These are phyloP conservation scores for Phalacrocorax carbo DNA, from an alignment of 2,113 vertebrate genomes.

Conservation along the genomic window DNA sequence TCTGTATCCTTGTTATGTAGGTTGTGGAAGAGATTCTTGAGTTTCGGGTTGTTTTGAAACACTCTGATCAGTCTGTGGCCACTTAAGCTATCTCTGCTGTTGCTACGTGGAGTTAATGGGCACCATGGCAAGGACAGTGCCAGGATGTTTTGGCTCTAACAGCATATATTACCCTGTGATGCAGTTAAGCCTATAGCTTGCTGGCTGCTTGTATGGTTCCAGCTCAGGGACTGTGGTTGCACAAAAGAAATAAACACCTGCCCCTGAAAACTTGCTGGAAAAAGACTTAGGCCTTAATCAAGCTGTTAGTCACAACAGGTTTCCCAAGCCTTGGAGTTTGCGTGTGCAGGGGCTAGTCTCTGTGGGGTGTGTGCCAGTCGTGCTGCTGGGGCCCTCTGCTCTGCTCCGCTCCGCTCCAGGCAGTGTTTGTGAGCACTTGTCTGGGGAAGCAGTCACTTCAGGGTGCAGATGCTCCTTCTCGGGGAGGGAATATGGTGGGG, in stretches of 20 bases:
- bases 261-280: neutral
- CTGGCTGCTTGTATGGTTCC: neutral
- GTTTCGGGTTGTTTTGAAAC: neutral
- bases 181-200: neutral
- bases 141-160: neutral
- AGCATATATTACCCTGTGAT: neutral
- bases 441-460: neutral
- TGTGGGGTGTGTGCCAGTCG: neutral
- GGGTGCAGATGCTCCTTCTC: neutral
- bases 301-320: neutral
- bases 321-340: neutral
- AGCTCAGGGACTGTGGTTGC: neutral
- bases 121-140: neutral
- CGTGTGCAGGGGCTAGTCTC: neutral
- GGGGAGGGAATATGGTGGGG: neutral
- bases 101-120: neutral
- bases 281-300: neutral
- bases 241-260: neutral
- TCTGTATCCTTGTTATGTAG: neutral
- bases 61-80: neutral
- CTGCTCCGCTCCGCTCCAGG: neutral
- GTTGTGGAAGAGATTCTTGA: neutral
- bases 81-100: neutral
- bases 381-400: neutral
- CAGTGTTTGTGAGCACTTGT: rapidly evolving